Evolutionary conservation across 2,888 invertebrate species (phyloP).

Genomic region (Temnothorax rugatulus): DNA sequence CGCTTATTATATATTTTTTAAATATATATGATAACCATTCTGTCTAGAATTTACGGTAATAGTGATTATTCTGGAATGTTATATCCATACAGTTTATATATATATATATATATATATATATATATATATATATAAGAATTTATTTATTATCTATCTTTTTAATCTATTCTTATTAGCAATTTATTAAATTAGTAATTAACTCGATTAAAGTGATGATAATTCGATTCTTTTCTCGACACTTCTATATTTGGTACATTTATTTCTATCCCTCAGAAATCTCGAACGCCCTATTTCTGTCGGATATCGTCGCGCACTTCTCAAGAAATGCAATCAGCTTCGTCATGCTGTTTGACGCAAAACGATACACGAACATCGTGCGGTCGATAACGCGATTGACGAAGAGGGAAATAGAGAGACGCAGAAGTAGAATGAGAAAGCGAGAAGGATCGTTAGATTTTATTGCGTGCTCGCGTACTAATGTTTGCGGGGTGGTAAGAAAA

Average conservation of each 20-base stretch:
- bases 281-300: not conserved
- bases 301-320: not conserved
- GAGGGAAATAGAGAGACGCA: not conserved
- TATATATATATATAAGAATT: too few relatives aligned
- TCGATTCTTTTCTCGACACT: not conserved
- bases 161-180: not conserved
- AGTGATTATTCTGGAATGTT: not conserved
- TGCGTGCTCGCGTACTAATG: constrained; percentile 13
- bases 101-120: too few relatives aligned
- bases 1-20: not conserved
- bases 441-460: constrained; percentile 32
- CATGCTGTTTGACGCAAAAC: constrained; percentile 43
- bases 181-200: not conserved
- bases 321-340: constrained; percentile 31
- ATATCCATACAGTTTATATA: too few relatives aligned
- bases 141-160: not conserved
- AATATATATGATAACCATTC: not conserved
- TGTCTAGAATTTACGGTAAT: not conserved
- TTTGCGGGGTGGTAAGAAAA: not conserved
- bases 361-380: constrained; percentile 22
- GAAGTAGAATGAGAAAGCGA: not conserved
- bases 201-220: not conserved
- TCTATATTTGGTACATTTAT: not conserved
- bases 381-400: constrained; percentile 25
- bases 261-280: not conserved